Evolutionary conservation across 92 coral and sea anemone species (phyloP).

Genomic region (Siderastrea siderea): DNA sequence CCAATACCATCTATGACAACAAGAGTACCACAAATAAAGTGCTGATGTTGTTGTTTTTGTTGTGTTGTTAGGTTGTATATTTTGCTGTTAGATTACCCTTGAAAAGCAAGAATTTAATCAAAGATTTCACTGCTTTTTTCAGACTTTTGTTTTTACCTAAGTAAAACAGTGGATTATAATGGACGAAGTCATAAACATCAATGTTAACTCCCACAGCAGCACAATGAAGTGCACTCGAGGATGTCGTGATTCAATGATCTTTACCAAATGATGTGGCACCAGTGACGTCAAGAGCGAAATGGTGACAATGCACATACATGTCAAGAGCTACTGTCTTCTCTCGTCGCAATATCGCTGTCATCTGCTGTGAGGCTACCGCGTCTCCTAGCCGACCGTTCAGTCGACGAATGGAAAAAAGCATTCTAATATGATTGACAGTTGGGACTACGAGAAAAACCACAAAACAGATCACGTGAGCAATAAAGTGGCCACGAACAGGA

Average conservation of each 20-base stretch:
- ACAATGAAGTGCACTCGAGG: not conserved
- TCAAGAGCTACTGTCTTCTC: not conserved
- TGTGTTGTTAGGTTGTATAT: no score
- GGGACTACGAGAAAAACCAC: not conserved
- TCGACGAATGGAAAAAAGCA: slow-evolving; percentile 12
- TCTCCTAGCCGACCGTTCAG: not conserved
- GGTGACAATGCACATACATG: no score
- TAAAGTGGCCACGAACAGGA: no score
- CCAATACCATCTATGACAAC: no score
- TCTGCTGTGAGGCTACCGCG: not conserved
- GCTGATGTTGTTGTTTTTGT: no score
- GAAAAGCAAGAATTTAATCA: no score
- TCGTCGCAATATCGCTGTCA: not conserved
- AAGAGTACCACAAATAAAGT: no score
- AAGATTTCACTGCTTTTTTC: slow-evolving; percentile 7
- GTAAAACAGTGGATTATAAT: slow-evolving; percentile 6
- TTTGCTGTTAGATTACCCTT: no score
- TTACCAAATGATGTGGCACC: not conserved
- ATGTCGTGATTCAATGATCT: no score
- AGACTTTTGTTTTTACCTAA: not conserved
- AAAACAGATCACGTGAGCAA: not conserved
- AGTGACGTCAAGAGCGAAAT: not conserved
- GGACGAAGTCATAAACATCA: not conserved
- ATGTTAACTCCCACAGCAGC: not conserved
- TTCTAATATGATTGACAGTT: not conserved